Percentiles rank a stretch among this genome's conserved stretches.
Evolutionary conservation across 2,888 invertebrate genomes (phyloP).

Genomic region (Eudemis profundana): DNA sequence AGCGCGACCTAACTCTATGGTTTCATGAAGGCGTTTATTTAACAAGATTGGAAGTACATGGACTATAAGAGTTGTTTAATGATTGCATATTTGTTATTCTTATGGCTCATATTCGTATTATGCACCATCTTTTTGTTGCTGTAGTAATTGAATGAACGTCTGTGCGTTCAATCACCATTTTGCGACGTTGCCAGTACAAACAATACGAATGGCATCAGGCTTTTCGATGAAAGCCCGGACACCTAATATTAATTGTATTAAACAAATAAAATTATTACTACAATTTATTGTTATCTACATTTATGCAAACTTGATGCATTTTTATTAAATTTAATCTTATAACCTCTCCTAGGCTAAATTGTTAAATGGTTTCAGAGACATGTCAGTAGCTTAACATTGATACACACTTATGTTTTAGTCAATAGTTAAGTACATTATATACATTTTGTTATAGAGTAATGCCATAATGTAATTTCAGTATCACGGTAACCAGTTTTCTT

Average conservation of each 20-base stretch:
- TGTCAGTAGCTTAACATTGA: constrained; percentile 45
- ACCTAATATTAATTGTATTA: constrained; percentile 16
- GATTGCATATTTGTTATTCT: constrained; percentile 16
- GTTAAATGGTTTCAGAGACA: constrained; percentile 45
- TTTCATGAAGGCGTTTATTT: too few species aligned
- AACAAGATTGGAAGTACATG: too few species aligned
- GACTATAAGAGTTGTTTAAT: background rate
- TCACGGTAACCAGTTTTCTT: constrained; percentile 67
- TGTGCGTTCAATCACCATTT: constrained; percentile 26
- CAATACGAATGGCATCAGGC: constrained; percentile 21
- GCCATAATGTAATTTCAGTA: constrained; percentile 75
- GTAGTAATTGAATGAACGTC: constrained; percentile 11
- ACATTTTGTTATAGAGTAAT: constrained; percentile 61
- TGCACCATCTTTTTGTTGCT: constrained; percentile 26
- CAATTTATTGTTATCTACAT: constrained; percentile 43
- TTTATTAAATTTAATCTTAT: constrained; percentile 35
- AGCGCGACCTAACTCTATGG: too few species aligned
- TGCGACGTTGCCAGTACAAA: constrained; percentile 54
- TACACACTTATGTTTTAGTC: constrained; percentile 49
- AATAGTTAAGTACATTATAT: constrained; percentile 50
- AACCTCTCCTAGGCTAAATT: constrained; percentile 30
- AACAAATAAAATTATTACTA: constrained; percentile 34
- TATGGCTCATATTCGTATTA: constrained; percentile 10
- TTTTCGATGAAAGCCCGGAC: constrained; percentile 1
- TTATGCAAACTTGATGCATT: constrained; percentile 36